phyloP scores from a whole-genome alignment of 2,797 vertebrate genomes.

The Xyrichtys novacula region DNA sequence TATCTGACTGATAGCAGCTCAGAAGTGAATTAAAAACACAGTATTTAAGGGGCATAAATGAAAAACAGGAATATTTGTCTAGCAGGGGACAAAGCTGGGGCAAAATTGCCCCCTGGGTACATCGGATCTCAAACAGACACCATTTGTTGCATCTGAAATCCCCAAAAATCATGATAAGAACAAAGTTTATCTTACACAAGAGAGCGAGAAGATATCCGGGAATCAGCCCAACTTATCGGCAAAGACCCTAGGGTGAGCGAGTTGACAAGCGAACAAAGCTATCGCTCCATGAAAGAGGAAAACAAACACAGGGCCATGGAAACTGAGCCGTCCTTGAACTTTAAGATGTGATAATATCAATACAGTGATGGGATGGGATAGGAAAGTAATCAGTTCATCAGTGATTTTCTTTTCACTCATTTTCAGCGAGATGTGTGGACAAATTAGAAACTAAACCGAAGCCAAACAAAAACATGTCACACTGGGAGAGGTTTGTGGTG shows the following conservation, averaged over 20 bases:
- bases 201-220: conserved; percentile 8
- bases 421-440: conserved; percentile 1
- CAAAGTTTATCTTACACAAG: conserved; percentile 29
- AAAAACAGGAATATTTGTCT: background rate
- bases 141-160: too few relatives aligned
- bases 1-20: too few relatives aligned
- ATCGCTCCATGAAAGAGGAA: conserved; percentile 30
- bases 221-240: conserved; percentile 22
- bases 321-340: conserved; percentile 29
- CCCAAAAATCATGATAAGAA: conserved; percentile 12
- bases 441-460: background rate
- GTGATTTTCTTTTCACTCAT: conserved; percentile 7
- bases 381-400: conserved; percentile 32
- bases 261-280: conserved; percentile 26
- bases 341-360: conserved; percentile 8
- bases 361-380: background rate
- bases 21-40: too few relatives aligned
- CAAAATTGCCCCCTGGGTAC: background rate
- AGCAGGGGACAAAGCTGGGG: conserved; percentile 1
- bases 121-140: conserved; percentile 12
- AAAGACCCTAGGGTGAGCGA: conserved; percentile 26
- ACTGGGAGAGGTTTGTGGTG: background rate
- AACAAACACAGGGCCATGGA: conserved; percentile 26
- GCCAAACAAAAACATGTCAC: background rate
- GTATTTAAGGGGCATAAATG: too few relatives aligned